Evolutionary conservation across 2,888 invertebrate genomes (phyloP), one percentile per base, ranked within the genome.

Genomic region (Sipunculus nudus): DNA sequence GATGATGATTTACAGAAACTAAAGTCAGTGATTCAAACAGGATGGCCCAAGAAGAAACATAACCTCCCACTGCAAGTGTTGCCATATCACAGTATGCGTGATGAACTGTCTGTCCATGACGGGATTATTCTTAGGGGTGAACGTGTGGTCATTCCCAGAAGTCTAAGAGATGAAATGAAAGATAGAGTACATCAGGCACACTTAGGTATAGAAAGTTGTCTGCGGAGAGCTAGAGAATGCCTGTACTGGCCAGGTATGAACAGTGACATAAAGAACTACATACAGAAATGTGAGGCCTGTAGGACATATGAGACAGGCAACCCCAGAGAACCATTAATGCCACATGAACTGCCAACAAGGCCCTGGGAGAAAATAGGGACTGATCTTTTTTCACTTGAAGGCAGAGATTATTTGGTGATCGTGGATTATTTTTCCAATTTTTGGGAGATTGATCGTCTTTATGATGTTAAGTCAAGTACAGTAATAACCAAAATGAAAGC

Each of bases 351-450:
- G 8, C 62, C 64, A 23, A 25, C 57, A 13, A 52, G 59, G n/a
- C 69, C 71, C 25, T 72, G 59, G 59, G 45, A 59, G 29, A 67
- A 63, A 40, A 49, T 70, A 10, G 66, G 61, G 6, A 49, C 59
- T 25, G 68, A 73, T 43, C 26, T 73, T 2, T 72, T 70, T 48
- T 40, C 26, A 2, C 40, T 58, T 4, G 38, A 61, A 25, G 55
- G 41, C 16, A 35, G 59, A 23, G 48, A 68, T n/a, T 71, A 68
- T 57, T 40, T 70, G 6, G 16, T 70, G 23, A 59, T 53, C 19
- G 60, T 66, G 5, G 71, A 70, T 50, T 68, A 62, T 32, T 61
- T 56, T 45, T 55, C 53, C 35, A 47, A 54, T n/a, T 71, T 60
- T 49, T 61, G 63, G 25, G 53, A 53, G n/a, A 59, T 65, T 26